Conservation (phyloP, 2,888 invertebrate species). For the Sarcophaga variegata region DNA sequence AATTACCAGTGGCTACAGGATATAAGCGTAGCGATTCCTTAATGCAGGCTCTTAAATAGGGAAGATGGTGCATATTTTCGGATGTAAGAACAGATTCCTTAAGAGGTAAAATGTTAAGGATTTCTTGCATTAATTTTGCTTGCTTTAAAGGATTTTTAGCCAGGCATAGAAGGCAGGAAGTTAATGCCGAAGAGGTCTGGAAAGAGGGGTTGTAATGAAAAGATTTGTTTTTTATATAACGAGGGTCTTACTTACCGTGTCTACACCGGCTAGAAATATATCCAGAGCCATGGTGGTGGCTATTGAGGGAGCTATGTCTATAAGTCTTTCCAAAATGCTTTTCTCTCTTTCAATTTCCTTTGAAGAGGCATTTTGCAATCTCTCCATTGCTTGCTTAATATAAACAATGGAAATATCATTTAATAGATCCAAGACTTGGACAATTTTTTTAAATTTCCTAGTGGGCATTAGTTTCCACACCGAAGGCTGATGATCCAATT, state of each 20-base stretch:
- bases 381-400: conserved; percentile 77
- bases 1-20: conserved; percentile 84
- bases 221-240: neutral
- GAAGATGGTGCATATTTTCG: conserved; percentile 81
- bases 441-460: conserved; percentile 70
- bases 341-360: conserved; percentile 72
- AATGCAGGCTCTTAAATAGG: conserved; percentile 87
- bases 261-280: conserved; percentile 73
- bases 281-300: conserved; percentile 74
- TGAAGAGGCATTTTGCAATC: conserved; percentile 71
- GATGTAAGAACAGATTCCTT: conserved; percentile 79
- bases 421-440: conserved; percentile 69
- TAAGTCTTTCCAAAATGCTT: conserved; percentile 83
- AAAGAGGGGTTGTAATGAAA: neutral
- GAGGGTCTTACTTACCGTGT: conserved; percentile 69
- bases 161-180: conserved; percentile 84
- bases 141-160: conserved; percentile 86
- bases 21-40: conserved; percentile 86
- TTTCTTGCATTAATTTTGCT: conserved; percentile 84
- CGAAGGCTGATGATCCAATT: conserved; percentile 74
- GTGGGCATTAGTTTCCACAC: conserved; percentile 73
- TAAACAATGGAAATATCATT: conserved; percentile 73
- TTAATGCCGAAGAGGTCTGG: conserved; percentile 74
- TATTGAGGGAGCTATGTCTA: conserved; percentile 76
- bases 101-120: conserved; percentile 81